A percentile compares a stretch with the other conserved stretches of the same genome.
Evolutionary conservation across 1,140 invertebrate genomes (phyloP).

Genomic region (Eumaeus atala): DNA sequence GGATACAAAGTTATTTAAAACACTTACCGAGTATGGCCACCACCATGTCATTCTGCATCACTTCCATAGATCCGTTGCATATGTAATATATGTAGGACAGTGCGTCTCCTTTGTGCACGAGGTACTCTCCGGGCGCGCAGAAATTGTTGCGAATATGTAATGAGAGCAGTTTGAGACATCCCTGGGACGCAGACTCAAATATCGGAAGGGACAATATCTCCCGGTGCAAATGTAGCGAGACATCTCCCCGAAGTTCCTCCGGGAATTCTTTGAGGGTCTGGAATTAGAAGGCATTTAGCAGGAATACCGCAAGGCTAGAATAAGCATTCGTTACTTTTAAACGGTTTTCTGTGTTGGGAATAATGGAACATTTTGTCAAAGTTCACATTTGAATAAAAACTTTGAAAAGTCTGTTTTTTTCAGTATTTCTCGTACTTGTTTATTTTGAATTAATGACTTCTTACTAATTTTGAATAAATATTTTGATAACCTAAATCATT

Average conservation of each 20-base stretch:
- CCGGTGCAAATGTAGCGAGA: constrained; percentile 95
- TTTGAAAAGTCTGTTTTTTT: too few species aligned
- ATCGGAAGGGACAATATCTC: constrained; percentile 95
- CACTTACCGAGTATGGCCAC: constrained; percentile 95
- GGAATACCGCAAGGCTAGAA: too few species aligned
- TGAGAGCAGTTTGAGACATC: constrained; percentile 92
- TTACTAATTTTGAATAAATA: too few species aligned
- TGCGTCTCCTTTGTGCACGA: constrained; percentile 97
- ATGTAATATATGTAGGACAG: constrained; percentile 97
- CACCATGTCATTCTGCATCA: constrained; percentile 97
- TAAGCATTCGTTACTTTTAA: background rate
- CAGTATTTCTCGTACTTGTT: too few species aligned
- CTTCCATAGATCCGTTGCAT: constrained; percentile 98
- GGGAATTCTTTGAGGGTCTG: constrained; percentile 97
- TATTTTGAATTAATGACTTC: too few species aligned
- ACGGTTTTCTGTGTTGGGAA: too few species aligned
- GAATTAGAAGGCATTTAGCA: constrained; percentile 21
- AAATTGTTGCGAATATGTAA: constrained; percentile 93
- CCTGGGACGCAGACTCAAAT: constrained; percentile 93
- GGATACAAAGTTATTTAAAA: background rate
- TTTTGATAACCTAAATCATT: too few species aligned
- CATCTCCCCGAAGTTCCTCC: constrained; percentile 94
- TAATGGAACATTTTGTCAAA: too few species aligned
- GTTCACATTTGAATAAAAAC: too few species aligned
- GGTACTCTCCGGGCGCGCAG: constrained; percentile 96